These are phyloP conservation scores for Pseudois nayaur DNA, from an alignment of 2,113 vertebrate species.

Conservation along the genomic window DNA sequence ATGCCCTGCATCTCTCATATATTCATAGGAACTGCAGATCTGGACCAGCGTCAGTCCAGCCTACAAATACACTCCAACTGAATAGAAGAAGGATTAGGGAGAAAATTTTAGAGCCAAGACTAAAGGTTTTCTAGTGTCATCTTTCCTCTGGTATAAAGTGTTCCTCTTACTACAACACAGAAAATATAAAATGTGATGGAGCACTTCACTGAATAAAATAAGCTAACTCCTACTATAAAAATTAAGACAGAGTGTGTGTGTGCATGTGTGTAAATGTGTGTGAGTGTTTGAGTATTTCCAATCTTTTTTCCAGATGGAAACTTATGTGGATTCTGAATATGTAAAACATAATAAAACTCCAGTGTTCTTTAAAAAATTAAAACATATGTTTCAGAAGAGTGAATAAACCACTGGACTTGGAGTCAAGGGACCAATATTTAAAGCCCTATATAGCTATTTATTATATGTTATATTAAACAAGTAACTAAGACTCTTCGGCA, in stretches of 20 bases:
- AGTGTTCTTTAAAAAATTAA: conserved; percentile 14
- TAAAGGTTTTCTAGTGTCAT: neutral
- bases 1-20: neutral
- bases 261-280: neutral
- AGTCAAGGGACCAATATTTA: neutral
- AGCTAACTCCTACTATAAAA: neutral
- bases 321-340: neutral
- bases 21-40: neutral
- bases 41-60: neutral
- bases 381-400: neutral
- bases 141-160: neutral
- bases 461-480: neutral
- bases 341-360: neutral
- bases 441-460: neutral
- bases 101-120: neutral
- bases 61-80: neutral
- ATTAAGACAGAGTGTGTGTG: neutral
- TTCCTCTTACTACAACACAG: neutral
- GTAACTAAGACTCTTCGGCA: neutral
- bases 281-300: neutral
- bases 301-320: neutral
- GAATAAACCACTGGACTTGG: neutral
- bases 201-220: neutral
- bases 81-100: neutral
- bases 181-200: neutral